Evolutionary conservation across 2,797 vertebrate species (phyloP).

Genomic region (Gymnoscopelus braueri): DNA sequence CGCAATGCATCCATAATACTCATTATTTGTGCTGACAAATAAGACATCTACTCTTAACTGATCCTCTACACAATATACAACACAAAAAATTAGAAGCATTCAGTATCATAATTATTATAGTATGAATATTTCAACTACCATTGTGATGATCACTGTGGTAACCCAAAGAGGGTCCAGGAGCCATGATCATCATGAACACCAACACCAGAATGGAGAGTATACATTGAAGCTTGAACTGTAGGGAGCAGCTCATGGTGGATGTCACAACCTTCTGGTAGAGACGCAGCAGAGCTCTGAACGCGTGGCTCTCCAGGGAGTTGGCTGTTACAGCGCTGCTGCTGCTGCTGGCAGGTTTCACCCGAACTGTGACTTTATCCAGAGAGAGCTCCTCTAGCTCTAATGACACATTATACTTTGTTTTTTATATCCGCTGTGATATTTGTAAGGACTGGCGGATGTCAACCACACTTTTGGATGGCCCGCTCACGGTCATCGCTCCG

Average conservation of each 20-base stretch:
- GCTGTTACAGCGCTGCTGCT: background rate
- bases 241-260: too few relatives aligned
- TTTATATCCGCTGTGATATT: background rate
- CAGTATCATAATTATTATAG: too few relatives aligned
- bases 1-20: too few relatives aligned
- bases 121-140: too few relatives aligned
- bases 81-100: too few relatives aligned
- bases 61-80: too few relatives aligned
- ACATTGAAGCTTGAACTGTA: too few relatives aligned
- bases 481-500: constrained; percentile 8
- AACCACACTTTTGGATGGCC: background rate
- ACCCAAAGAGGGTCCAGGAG: constrained; percentile 23
- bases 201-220: constrained; percentile 1
- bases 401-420: constrained; percentile 61
- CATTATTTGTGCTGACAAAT: too few relatives aligned
- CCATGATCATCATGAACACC: background rate
- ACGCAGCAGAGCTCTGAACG: constrained; percentile 65
- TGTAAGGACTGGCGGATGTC: background rate
- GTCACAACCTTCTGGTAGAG: constrained; percentile 70
- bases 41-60: too few relatives aligned
- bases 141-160: background rate
- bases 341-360: constrained; percentile 32
- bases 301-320: constrained; percentile 60
- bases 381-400: background rate
- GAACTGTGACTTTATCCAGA: constrained; percentile 13